Base-by-base conservation (phyloP, 37 sponge, comb jelly and placozoan species). In the Beroe forskalii region DNA sequence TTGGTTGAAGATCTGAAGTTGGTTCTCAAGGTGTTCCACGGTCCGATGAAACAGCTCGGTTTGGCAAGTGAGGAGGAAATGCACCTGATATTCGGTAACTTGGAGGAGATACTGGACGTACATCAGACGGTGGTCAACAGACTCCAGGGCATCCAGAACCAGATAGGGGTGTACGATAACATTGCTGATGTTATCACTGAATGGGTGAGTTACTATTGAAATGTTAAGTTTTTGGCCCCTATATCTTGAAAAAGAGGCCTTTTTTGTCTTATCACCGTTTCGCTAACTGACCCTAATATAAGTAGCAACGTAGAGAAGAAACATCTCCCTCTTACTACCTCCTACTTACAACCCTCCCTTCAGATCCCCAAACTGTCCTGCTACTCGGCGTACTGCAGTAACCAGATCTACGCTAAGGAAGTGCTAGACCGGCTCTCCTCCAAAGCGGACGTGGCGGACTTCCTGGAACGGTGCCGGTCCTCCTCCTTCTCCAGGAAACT, bases 371-470 rank as follows among this genome's bases (percentile, higher is more conserved):
- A n/a, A 14, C 48, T 80, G 86, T 2, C 20, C 55, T 80, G 86
- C 30, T 80, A 80, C 86, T 80, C 86, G 1, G 28, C n/a, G 1
- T 80, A 80, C 86, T 80, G 86, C 31, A 80, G 86, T 27, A 80
- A 80, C 86, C 86, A 80, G 86, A 80, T 80, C 43, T 80, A 80
- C 86, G 86, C 86, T 0, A 80, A 80, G 55, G 86, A 80, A 44
- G 86, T 80, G 24, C 40, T 80, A 23, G 86, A 80, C 20, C 44
- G 35, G 27, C 28, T 80, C 37, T 41, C 86, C 48, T n/a, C 37
- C 40, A 80, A 80, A 23, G 23, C 55, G 19, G 86, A 41, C 44
- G 55, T 80, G 27, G 86, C 86, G 27, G 86, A 80, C 30, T 80
- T 80, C 86, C 55, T 80, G 25, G 86, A 80, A 38, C n/a, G 86